These are phyloP conservation scores for Geophilus truncorum DNA, from an alignment of 2,888 invertebrate species.

Conservation along the genomic window DNA sequence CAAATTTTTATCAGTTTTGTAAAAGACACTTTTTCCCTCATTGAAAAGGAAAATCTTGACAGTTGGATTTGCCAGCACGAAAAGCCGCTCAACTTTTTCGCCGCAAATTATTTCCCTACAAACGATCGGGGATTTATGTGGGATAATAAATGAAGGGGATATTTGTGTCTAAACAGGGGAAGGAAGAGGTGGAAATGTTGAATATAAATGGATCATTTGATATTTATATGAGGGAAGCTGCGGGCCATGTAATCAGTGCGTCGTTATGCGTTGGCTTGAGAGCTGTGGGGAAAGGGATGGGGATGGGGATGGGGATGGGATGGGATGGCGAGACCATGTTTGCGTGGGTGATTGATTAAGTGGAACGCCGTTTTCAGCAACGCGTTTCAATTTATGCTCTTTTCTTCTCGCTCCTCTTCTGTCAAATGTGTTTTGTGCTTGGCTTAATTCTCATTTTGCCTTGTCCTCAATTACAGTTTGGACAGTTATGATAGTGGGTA, in stretches of 20 bases:
- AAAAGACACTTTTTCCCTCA: neutral
- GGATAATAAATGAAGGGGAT: neutral
- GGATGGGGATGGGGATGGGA: neutral
- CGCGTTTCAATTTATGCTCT: neutral
- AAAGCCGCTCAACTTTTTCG: neutral
- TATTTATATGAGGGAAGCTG: neutral
- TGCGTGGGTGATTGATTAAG: neutral
- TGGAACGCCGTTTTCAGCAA: neutral
- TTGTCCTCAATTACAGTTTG: neutral
- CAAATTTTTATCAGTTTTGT: neutral
- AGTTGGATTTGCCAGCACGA: neutral
- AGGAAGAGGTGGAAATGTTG: neutral
- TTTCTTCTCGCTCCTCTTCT: neutral
- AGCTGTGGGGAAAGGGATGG: neutral
- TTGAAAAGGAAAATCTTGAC: neutral
- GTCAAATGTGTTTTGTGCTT: neutral
- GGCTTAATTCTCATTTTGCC: neutral
- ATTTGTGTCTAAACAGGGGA: neutral
- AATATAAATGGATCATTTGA: constrained; percentile 10
- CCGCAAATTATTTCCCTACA: neutral
- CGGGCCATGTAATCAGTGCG: constrained; percentile 4
- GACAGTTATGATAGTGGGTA: neutral
- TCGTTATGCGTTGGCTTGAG: neutral
- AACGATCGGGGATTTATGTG: neutral
- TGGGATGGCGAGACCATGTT: neutral